Conservation (phyloP, 2,888 invertebrate genomes). For the Athripsodes cinereus region DNA sequence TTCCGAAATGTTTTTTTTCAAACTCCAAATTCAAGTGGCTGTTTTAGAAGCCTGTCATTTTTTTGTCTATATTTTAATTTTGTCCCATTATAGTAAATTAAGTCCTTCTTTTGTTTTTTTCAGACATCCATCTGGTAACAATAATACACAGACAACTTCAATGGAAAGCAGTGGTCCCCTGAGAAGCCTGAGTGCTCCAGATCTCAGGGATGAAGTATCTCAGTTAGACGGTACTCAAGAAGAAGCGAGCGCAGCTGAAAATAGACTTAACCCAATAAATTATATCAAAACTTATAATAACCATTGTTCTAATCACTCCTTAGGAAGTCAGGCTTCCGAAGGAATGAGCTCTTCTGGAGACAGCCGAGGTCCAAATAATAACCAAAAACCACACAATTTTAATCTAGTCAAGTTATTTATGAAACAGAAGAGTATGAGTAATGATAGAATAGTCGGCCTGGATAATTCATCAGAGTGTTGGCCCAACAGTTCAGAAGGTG, state of each 20-base stretch:
- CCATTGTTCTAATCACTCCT: constrained; percentile 32
- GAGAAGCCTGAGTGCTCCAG: constrained; percentile 78
- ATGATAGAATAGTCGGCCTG: constrained; percentile 67
- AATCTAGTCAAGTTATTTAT: constrained; percentile 83
- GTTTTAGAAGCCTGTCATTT: no score
- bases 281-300: constrained; percentile 39
- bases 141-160: constrained; percentile 57
- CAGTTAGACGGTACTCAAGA: constrained; percentile 29
- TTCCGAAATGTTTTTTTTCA: no score
- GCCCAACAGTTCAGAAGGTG: constrained; percentile 61
- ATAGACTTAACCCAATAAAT: constrained; percentile 41
- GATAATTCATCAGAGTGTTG: constrained; percentile 78
- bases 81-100: no score
- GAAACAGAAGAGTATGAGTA: constrained; percentile 81
- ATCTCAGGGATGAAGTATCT: constrained; percentile 39
- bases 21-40: no score
- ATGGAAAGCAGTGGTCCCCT: constrained; percentile 47
- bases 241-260: constrained; percentile 47
- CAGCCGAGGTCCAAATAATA: constrained; percentile 45
- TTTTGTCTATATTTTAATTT: no score
- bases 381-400: constrained; percentile 63
- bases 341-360: constrained; percentile 51
- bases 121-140: constrained; percentile 73
- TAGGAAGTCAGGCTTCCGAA: constrained; percentile 44
- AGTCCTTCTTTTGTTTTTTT: no score